Evolutionary conservation across 2,888 invertebrate genomes (phyloP).

Genomic region (Rhamphomyia laevipes): DNA sequence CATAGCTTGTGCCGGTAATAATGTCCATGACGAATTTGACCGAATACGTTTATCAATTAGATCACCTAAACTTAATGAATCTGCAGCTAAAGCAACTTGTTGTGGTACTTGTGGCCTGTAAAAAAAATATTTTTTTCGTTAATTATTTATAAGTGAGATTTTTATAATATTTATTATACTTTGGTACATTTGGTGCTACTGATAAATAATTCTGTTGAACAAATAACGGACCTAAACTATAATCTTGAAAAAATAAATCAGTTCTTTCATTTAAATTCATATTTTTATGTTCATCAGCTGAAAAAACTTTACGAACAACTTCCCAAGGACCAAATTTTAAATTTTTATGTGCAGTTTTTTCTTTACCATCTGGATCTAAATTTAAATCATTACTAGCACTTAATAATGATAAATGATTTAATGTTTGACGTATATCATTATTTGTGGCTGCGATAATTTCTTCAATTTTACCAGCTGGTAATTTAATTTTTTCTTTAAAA

Average conservation of each 20-base stretch:
- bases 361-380: slow-evolving; percentile 43
- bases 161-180: slow-evolving; percentile 37
- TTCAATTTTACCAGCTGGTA: slow-evolving; percentile 61
- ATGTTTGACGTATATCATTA: slow-evolving; percentile 86
- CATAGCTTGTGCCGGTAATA: slow-evolving; percentile 79
- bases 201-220: slow-evolving; percentile 94
- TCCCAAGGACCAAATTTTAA: slow-evolving; percentile 89
- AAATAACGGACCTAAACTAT: slow-evolving; percentile 89
- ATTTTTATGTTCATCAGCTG: slow-evolving; percentile 59
- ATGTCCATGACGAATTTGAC: slow-evolving; percentile 67
- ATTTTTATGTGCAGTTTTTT: slow-evolving; percentile 63
- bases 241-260: slow-evolving; percentile 94
- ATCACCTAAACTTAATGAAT: slow-evolving; percentile 79
- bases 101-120: slow-evolving; percentile 44
- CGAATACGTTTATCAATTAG: slow-evolving; percentile 73
- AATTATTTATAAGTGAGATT: neutral
- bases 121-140: neutral
- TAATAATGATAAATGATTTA: slow-evolving; percentile 81
- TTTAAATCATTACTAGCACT: slow-evolving; percentile 46
- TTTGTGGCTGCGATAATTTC: slow-evolving; percentile 79
- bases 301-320: slow-evolving; percentile 79
- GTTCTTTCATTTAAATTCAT: slow-evolving; percentile 74
- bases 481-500: slow-evolving; percentile 77
- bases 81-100: slow-evolving; percentile 67
- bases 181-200: slow-evolving; percentile 62